A percentile compares a stretch with the other conserved stretches of the same genome.
Conservation (phyloP, 2,888 invertebrate genomes). For the Argyresthia albistria region DNA sequence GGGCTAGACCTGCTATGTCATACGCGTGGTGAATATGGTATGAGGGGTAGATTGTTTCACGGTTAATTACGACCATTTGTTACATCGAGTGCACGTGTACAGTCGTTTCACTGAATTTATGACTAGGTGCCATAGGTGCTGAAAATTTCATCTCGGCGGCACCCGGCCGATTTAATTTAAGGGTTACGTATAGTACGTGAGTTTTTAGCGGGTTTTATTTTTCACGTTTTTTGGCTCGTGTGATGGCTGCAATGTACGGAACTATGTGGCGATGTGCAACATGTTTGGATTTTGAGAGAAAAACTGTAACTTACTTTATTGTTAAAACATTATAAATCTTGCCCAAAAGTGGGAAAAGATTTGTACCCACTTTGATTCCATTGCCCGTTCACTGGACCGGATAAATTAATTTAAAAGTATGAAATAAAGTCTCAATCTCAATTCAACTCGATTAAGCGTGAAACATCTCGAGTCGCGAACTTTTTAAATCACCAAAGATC, state of each 20-base stretch:
- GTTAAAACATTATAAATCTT: no score
- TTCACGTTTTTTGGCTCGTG: background rate
- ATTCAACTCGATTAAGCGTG: constrained; percentile 27
- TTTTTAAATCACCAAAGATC: constrained; percentile 46
- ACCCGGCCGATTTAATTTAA: background rate
- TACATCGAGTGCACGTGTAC: constrained; percentile 18
- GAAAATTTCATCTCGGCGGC: constrained; percentile 3
- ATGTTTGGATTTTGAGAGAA: no score
- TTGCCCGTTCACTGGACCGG: constrained; percentile 33
- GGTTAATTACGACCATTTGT: constrained; percentile 45
- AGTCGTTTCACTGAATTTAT: constrained; percentile 30
- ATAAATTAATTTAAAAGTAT: constrained; percentile 37
- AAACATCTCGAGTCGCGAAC: constrained; percentile 39
- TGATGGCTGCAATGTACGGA: background rate
- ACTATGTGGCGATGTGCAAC: background rate
- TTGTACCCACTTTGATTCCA: constrained; percentile 26
- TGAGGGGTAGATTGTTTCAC: constrained; percentile 45
- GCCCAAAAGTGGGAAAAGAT: no score
- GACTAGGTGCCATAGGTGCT: constrained; percentile 19
- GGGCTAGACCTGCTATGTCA: constrained; percentile 25
- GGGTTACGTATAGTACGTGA: background rate
- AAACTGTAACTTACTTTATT: no score
- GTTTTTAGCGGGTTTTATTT: background rate
- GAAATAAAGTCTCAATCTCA: constrained; percentile 29
- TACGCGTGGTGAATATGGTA: constrained; percentile 57